Percentiles rank a stretch among this genome's conserved stretches.
These are phyloP conservation scores for Papilio protenor DNA, from an alignment of 2,888 invertebrate genomes.

Conservation along the genomic window DNA sequence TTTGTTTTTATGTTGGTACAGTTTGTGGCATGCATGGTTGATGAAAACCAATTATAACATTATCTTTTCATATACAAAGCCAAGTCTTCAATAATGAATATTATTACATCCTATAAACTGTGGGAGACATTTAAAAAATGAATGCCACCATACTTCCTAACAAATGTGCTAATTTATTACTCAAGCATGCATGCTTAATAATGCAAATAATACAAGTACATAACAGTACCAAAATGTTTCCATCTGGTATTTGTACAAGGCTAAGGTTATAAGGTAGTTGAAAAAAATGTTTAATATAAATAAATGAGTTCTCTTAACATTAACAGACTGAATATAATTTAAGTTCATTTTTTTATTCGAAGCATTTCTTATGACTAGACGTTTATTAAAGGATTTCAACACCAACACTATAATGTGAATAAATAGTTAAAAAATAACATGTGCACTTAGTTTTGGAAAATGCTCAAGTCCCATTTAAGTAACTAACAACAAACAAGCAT, in stretches of 20 bases:
- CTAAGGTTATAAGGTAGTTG: not conserved
- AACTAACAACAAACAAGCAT: slow-evolving; percentile 23
- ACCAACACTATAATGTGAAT: slow-evolving; percentile 39
- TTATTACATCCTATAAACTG: not conserved
- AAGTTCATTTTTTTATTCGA: slow-evolving; percentile 35
- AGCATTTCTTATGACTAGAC: slow-evolving; percentile 42
- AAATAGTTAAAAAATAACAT: slow-evolving; percentile 37
- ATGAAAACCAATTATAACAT: not conserved
- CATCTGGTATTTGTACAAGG: not conserved
- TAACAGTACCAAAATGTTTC: not conserved
- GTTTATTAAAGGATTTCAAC: slow-evolving; percentile 25
- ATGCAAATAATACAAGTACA: not conserved
- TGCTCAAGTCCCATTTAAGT: slow-evolving; percentile 20
- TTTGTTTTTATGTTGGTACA: not conserved
- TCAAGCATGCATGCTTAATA: not conserved
- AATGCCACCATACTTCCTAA: not conserved
- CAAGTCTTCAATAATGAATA: not conserved
- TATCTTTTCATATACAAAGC: not conserved
- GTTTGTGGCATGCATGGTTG: not conserved
- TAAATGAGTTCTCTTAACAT: not conserved
- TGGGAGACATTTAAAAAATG: not conserved
- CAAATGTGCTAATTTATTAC: not conserved
- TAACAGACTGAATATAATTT: not conserved
- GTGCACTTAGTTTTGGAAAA: slow-evolving; percentile 29
- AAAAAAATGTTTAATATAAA: not conserved